phyloP scores from a whole-genome alignment of 2,113 vertebrate species.

The Pavo muticus region DNA sequence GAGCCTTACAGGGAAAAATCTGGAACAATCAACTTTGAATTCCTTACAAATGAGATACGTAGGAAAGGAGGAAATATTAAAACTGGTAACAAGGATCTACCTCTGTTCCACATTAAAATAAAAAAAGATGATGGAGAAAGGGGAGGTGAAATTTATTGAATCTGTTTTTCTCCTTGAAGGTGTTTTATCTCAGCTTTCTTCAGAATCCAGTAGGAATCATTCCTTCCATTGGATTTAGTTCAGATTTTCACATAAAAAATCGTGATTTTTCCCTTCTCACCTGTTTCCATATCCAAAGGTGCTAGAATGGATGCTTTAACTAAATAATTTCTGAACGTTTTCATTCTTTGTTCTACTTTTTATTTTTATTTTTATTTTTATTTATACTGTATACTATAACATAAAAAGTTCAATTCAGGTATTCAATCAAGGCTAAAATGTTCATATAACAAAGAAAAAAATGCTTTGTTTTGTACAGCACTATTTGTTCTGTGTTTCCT shows the following conservation, averaged over 20 bases:
- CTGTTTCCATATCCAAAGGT: neutral
- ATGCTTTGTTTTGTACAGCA: neutral
- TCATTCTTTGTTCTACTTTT: neutral
- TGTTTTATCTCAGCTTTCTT: neutral
- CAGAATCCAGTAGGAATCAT: neutral
- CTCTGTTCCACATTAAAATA: neutral
- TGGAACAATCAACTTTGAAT: neutral
- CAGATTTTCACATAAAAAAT: neutral
- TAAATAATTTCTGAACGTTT: neutral
- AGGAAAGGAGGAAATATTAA: neutral
- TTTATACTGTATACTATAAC: neutral
- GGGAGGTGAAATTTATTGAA: neutral
- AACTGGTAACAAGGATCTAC: neutral
- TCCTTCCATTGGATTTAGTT: neutral
- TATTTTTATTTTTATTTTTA: neutral
- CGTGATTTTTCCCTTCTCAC: neutral
- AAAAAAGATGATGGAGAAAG: neutral
- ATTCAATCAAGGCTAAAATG: neutral
- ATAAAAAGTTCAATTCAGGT: neutral
- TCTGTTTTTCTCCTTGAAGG: neutral
- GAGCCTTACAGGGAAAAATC: neutral
- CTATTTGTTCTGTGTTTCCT: neutral
- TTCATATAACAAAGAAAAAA: neutral
- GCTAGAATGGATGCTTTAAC: neutral
- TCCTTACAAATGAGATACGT: rapidly evolving